Conservation (phyloP, 1,140 invertebrate genomes). For the Phymorhynchus buccinoides region DNA sequence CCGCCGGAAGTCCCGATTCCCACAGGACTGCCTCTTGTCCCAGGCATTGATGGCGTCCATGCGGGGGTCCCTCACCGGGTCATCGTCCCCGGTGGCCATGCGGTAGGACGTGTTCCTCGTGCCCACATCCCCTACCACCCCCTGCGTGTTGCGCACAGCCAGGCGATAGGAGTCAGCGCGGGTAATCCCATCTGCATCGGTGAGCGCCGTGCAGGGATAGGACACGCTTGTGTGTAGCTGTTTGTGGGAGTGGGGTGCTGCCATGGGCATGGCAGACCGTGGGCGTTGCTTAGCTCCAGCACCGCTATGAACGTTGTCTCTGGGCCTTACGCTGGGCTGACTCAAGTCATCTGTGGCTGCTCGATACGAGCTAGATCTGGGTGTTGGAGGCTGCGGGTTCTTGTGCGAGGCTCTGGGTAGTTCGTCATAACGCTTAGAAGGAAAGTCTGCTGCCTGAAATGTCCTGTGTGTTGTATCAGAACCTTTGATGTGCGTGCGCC, state of each 20-base stretch:
- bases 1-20: slow-evolving; percentile 56
- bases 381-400: neutral
- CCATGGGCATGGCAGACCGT: neutral
- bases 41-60: slow-evolving; percentile 56
- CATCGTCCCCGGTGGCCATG: slow-evolving; percentile 55
- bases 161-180: slow-evolving; percentile 66
- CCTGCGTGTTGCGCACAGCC: slow-evolving; percentile 62
- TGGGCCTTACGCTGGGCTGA: neutral
- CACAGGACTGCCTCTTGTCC: slow-evolving; percentile 35
- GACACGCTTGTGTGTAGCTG: slow-evolving; percentile 31
- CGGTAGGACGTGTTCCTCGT: slow-evolving; percentile 61
- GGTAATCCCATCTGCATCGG: slow-evolving; percentile 44
- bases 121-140: slow-evolving; percentile 47
- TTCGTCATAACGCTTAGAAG: slow-evolving; percentile 4
- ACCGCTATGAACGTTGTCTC: neutral
- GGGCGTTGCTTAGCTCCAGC: neutral
- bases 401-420: neutral
- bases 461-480: neutral
- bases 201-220: slow-evolving; percentile 25
- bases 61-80: slow-evolving; percentile 43
- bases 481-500: neutral
- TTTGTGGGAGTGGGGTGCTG: neutral
- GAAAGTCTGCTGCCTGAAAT: neutral
- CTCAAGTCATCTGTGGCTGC: slow-evolving; percentile 49
- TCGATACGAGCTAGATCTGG: slow-evolving; percentile 62